Percentiles rank a stretch among this genome's conserved stretches.
These are phyloP conservation scores for Galerucella nymphaeae DNA, from an alignment of 2,888 invertebrate genomes.

Conservation along the genomic window DNA sequence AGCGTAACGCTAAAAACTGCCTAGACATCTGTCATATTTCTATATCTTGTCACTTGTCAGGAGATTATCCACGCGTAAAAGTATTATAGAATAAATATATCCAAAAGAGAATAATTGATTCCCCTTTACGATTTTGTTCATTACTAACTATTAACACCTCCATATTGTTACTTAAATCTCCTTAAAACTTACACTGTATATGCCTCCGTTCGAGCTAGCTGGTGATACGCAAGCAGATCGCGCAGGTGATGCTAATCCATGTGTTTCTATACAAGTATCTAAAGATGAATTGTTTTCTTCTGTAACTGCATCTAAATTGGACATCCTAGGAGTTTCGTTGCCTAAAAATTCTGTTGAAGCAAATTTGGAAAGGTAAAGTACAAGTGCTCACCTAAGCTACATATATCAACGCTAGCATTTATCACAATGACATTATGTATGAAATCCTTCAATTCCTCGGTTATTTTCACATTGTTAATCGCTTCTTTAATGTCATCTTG, in stretches of 20 bases:
- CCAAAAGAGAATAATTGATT: too few relatives aligned
- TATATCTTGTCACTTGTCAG: too few relatives aligned
- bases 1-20: too few relatives aligned
- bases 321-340: conserved; percentile 68
- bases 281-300: conserved; percentile 68
- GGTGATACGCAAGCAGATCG: conserved; percentile 80
- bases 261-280: conserved; percentile 64
- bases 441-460: conserved; percentile 57
- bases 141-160: too few relatives aligned
- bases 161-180: background rate
- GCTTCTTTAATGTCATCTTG: conserved; percentile 14
- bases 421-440: conserved; percentile 77
- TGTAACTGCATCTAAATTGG: conserved; percentile 68
- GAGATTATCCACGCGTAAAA: too few relatives aligned
- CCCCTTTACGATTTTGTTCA: too few relatives aligned
- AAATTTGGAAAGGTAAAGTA: background rate
- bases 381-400: conserved; percentile 48
- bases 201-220: conserved; percentile 90
- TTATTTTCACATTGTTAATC: conserved; percentile 34
- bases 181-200: conserved; percentile 78
- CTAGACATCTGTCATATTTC: too few relatives aligned
- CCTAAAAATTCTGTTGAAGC: conserved; percentile 43
- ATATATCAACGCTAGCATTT: conserved; percentile 76
- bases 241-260: conserved; percentile 62
- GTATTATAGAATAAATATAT: too few relatives aligned